Evolutionary conservation across 2,113 vertebrate species (phyloP), one percentile per base, ranked within the genome.

Genomic region (Marmota flaviventris): DNA sequence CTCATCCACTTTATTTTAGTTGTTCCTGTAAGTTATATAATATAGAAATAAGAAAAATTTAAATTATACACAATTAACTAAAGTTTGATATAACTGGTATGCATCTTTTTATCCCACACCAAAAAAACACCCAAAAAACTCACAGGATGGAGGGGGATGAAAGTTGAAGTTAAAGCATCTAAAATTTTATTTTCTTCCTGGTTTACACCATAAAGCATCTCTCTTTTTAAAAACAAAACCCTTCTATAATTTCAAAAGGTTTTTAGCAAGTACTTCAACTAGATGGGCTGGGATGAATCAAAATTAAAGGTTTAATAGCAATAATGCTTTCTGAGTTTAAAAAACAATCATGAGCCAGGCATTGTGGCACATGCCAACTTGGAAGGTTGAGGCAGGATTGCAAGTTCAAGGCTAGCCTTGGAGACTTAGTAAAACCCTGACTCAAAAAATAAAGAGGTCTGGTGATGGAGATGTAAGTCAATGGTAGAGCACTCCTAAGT

Each of bases 1-100:
- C 67, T 92, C 42, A 92, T 81, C 89, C 24, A 4, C 85, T 29
- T 88, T 72, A 95, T 81, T 93, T 91, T 88, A 94, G n/a, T 53
- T 77, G 79, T 65, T 7, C 12, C 34, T 83, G 0, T 63, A 70
- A 91, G 70, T 91, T 85, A 89, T 48, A 85, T 73, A 89, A 81
- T 29, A 10, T 20, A 86, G 58, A 89, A 92, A 81, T 42, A 89
- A 85, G 11, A 45, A 69, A 53, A 76, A 0, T 29, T 42, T 81
- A 42, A 86, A 88, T 70, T 88, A 86, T 20, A 88, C 75, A 86
- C 37, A 94, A 78, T 65, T n/a, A 92, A 89, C 25, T 79, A 29
- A 85, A 73, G n/a, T 75, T 94, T 85, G 79, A 90, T 0, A 32
- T 85, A 70, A 79, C 0, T 89, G 10, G 13, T 76, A 75, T 69